Percentiles rank a stretch among this genome's conserved stretches.
phyloP scores from a whole-genome alignment of 2,797 vertebrate species.

The Malacoctenus gilli region DNA sequence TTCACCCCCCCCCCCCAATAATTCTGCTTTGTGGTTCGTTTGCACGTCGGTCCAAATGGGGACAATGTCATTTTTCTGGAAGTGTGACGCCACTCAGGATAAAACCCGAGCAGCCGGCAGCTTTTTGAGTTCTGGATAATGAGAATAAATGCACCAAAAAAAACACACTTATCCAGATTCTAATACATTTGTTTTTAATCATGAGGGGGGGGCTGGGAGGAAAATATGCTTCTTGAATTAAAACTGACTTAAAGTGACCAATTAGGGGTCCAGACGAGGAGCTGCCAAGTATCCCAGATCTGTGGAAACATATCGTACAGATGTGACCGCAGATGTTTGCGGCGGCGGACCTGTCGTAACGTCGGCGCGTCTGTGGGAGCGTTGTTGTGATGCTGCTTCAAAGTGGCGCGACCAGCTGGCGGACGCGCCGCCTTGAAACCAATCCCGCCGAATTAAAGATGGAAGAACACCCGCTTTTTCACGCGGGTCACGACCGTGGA shows the following conservation, averaged over 20 bases:
- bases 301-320: slow-evolving; percentile 19
- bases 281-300: slow-evolving; percentile 22
- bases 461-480: slow-evolving; percentile 12
- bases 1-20: slow-evolving; percentile 24
- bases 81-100: slow-evolving; percentile 29
- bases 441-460: slow-evolving; percentile 17
- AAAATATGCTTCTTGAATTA: slow-evolving; percentile 29
- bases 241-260: slow-evolving; percentile 36
- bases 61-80: neutral
- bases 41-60: slow-evolving; percentile 8
- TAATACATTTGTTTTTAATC: slow-evolving; percentile 49
- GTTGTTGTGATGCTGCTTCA: slow-evolving; percentile 21
- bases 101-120: neutral
- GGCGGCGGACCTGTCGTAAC: slow-evolving; percentile 8
- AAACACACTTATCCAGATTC: slow-evolving; percentile 27
- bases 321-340: slow-evolving; percentile 48
- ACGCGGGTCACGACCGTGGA: slow-evolving; percentile 24
- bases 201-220: slow-evolving; percentile 12
- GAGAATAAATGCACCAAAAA: slow-evolving; percentile 24
- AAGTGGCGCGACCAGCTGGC: slow-evolving; percentile 34
- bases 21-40: slow-evolving; percentile 28
- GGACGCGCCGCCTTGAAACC: slow-evolving; percentile 5
- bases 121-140: slow-evolving; percentile 22
- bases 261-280: slow-evolving; percentile 15
- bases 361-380: slow-evolving; percentile 11